These are phyloP conservation scores for Melozone crissalis DNA, from an alignment of 2,113 vertebrate genomes.

Conservation along the genomic window DNA sequence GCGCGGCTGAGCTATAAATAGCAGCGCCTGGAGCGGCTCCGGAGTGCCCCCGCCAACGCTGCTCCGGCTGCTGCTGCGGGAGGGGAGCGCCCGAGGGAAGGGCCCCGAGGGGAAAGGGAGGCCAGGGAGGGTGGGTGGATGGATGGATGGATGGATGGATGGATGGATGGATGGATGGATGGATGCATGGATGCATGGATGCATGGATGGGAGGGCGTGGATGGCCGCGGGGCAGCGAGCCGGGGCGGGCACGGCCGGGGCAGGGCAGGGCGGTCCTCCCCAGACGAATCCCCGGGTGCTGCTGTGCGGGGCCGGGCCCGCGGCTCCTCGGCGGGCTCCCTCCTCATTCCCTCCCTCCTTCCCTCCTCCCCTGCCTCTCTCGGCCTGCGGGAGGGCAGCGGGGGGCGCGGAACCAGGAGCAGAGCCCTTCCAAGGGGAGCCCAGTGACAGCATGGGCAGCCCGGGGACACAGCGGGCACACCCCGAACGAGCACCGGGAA, in stretches of 20 bases:
- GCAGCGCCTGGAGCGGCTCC: not conserved
- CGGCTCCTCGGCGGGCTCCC: not conserved
- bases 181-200: not conserved
- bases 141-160: not conserved
- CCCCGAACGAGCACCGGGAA: not conserved
- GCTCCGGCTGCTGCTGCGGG: not conserved
- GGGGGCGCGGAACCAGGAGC: not conserved
- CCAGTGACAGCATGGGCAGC: rapidly evolving
- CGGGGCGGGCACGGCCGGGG: not conserved
- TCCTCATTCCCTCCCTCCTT: not conserved
- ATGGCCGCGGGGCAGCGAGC: not conserved
- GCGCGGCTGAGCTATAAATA: not conserved
- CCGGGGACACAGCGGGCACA: not conserved
- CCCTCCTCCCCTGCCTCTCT: too few relatives aligned
- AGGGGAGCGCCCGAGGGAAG: not conserved
- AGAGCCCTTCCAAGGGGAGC: not conserved
- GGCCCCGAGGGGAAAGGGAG: not conserved
- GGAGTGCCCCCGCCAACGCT: not conserved
- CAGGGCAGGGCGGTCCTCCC: not conserved
- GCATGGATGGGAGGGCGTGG: not conserved
- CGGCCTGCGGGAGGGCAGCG: not conserved
- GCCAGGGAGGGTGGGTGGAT: not conserved
- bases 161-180: not conserved
- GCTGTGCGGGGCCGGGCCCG: not conserved
- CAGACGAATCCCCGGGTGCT: not conserved